Evolutionary conservation across 2,888 invertebrate genomes (phyloP).

Genomic region (Phania funesta): DNA sequence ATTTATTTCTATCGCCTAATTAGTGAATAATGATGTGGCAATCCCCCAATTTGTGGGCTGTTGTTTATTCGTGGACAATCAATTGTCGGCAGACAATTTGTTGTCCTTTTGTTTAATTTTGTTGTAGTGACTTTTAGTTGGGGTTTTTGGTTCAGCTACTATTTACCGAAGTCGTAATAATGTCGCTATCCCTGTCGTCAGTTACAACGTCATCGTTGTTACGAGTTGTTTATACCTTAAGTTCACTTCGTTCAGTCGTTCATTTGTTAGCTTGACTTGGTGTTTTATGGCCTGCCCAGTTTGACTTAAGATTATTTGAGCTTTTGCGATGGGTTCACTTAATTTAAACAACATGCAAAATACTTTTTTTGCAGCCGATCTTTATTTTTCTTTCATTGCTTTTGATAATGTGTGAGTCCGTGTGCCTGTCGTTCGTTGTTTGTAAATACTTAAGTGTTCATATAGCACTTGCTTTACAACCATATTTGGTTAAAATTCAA

Average conservation of each 20-base stretch:
- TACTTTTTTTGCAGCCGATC: slow-evolving; percentile 27
- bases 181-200: slow-evolving; percentile 59
- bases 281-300: slow-evolving; percentile 67
- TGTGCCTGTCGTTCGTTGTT: slow-evolving; percentile 15
- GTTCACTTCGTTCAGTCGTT: slow-evolving; percentile 47
- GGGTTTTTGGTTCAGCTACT: slow-evolving; percentile 35
- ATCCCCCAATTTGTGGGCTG: slow-evolving; percentile 42
- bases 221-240: slow-evolving; percentile 46
- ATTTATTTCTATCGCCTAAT: neutral
- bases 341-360: slow-evolving; percentile 68
- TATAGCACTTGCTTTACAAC: slow-evolving; percentile 69
- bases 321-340: slow-evolving; percentile 67
- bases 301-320: slow-evolving; percentile 68
- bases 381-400: neutral
- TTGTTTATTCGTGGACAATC: slow-evolving; percentile 43
- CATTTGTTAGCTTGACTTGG: slow-evolving; percentile 34
- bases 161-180: slow-evolving; percentile 56
- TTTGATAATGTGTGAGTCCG: neutral
- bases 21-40: slow-evolving; percentile 33
- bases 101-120: slow-evolving; percentile 17
- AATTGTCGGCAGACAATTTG: slow-evolving; percentile 49
- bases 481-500: slow-evolving; percentile 79
- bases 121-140: neutral
- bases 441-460: slow-evolving; percentile 65
- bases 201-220: slow-evolving; percentile 42